phyloP scores from a whole-genome alignment of 2,113 vertebrate species.

The Solenodon paradoxus region DNA sequence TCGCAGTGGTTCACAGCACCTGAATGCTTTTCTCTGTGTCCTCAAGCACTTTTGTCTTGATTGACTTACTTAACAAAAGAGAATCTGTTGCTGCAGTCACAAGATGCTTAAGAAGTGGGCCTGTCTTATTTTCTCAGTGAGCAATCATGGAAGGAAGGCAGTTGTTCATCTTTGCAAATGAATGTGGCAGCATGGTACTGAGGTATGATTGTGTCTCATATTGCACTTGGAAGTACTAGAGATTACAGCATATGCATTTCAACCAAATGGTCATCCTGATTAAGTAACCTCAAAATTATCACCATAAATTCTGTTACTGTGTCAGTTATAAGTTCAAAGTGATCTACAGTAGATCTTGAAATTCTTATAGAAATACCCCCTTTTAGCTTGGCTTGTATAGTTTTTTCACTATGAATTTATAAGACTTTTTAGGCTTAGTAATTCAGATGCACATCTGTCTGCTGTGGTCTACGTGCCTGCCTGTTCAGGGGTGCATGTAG shows the following conservation, averaged over 20 bases:
- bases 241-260: background rate
- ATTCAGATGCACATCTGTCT: background rate
- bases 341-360: background rate
- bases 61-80: background rate
- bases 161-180: background rate
- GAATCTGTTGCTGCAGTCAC: background rate
- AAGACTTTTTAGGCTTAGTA: background rate
- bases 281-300: background rate
- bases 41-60: background rate
- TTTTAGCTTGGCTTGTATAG: background rate
- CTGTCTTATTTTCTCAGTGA: background rate
- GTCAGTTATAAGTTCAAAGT: too few species aligned
- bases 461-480: fast-evolving
- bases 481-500: background rate
- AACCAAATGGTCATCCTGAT: background rate
- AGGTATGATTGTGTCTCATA: background rate
- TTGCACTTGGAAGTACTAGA: background rate
- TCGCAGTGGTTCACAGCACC: background rate
- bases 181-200: background rate
- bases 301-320: too few species aligned
- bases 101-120: background rate
- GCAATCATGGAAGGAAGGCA: background rate
- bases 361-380: background rate
- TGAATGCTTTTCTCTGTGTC: background rate
- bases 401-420: background rate